A percentile compares a stretch with the other conserved stretches of the same genome.
Conservation (phyloP, 2,888 invertebrate genomes). For the Eugnorisma glareosa region DNA sequence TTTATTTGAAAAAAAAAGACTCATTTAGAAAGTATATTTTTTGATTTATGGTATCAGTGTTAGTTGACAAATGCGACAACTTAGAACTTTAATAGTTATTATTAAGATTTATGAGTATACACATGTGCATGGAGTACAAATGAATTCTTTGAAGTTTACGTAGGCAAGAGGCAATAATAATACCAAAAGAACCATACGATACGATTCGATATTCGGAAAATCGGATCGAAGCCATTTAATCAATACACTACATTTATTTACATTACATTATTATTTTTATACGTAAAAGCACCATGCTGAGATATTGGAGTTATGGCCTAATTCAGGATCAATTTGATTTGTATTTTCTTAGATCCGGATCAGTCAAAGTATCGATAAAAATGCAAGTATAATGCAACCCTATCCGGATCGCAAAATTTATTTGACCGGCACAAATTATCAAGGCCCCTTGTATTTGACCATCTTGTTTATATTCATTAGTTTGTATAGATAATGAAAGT, state of each 20-base stretch:
- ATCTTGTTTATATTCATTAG: slow-evolving; percentile 81
- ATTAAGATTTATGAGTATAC: not conserved
- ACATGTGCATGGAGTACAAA: not conserved
- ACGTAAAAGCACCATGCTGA: not conserved
- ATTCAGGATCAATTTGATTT: not conserved
- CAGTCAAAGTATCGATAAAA: slow-evolving; percentile 2
- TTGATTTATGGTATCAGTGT: not conserved
- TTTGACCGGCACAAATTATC: slow-evolving; percentile 75
- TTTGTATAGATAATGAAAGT: slow-evolving; percentile 74
- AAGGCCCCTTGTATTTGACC: slow-evolving; percentile 68
- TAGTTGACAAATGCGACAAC: not conserved
- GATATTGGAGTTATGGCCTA: not conserved
- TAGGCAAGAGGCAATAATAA: not conserved
- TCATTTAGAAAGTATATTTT: not conserved
- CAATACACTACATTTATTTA: not conserved
- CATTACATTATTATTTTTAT: not conserved
- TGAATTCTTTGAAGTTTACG: not conserved
- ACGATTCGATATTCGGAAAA: not conserved
- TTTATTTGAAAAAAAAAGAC: not conserved
- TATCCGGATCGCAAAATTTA: slow-evolving; percentile 74
- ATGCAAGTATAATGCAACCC: not conserved
- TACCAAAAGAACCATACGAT: not conserved
- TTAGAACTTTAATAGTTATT: not conserved
- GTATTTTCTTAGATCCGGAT: not conserved
- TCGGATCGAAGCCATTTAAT: not conserved